These are phyloP conservation scores for Philotrypesis tridentata DNA, from an alignment of 1,140 invertebrate species.

Conservation along the genomic window DNA sequence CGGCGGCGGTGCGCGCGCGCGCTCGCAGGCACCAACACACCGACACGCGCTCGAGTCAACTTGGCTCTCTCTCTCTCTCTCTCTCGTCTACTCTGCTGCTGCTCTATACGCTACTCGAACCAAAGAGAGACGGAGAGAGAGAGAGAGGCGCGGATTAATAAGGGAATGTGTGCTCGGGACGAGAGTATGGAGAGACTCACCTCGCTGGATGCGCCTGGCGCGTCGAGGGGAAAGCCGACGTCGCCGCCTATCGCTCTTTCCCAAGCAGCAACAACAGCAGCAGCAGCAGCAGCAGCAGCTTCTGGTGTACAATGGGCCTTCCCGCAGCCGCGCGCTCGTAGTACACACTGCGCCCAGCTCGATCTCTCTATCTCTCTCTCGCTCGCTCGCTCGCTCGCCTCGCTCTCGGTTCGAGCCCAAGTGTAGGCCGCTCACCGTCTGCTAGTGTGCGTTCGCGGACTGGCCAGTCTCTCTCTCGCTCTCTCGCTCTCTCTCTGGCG, in stretches of 20 bases:
- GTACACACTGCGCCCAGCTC: neutral
- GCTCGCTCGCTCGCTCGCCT: neutral
- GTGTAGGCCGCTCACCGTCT: neutral
- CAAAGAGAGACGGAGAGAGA: neutral
- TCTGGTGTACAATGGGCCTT: slow-evolving; percentile 2
- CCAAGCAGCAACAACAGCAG: neutral
- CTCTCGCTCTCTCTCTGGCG: neutral
- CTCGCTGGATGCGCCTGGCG: neutral
- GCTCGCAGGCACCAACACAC: neutral
- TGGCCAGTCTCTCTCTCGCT: neutral
- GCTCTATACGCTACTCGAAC: neutral
- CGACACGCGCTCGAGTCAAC: neutral
- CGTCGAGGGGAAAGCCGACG: neutral
- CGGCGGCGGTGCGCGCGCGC: slow-evolving; percentile 31
- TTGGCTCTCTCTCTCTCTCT: neutral
- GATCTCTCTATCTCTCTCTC: neutral
- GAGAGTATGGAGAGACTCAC: neutral
- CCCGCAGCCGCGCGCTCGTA: slow-evolving; percentile 17
- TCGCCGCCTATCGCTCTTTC: neutral
- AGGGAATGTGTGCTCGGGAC: slow-evolving; percentile 6
- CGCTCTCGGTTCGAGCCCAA: neutral
- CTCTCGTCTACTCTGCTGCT: neutral
- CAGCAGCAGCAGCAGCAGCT: neutral
- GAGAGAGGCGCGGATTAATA: slow-evolving; percentile 16
- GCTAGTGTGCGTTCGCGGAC: neutral